These are phyloP conservation scores for Denticeps clupeoides DNA, from an alignment of 2,797 vertebrate species.

Conservation along the genomic window DNA sequence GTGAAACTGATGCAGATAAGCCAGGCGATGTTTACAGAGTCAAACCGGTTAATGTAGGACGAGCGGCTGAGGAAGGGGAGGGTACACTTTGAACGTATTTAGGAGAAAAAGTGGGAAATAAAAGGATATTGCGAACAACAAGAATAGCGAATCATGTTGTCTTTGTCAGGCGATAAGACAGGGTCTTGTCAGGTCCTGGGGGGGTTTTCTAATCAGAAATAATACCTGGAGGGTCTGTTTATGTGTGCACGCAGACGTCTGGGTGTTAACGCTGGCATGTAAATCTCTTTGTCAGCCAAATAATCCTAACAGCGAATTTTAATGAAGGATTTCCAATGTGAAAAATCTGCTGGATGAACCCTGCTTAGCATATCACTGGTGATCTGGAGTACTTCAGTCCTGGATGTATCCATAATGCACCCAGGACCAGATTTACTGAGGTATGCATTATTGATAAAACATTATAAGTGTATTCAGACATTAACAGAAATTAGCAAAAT, in stretches of 20 bases:
- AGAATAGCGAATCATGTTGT: conserved; percentile 39
- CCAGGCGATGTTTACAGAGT: conserved; percentile 46
- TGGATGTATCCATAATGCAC: no score
- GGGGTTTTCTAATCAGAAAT: conserved; percentile 70
- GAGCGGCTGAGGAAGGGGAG: conserved; percentile 18
- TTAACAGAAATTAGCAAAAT: no score
- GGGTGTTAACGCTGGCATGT: conserved; percentile 14
- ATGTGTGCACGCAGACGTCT: conserved; percentile 15
- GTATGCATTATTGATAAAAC: no score
- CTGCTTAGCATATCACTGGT: no score
- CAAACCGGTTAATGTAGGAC: conserved; percentile 35
- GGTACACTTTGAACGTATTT: conserved; percentile 46
- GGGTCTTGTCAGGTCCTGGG: conserved; percentile 58
- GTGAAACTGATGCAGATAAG: conserved; percentile 51
- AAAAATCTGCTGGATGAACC: conserved; percentile 17
- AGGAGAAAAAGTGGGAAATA: conserved; percentile 40
- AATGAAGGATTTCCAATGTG: conserved; percentile 23
- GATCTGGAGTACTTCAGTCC: no score
- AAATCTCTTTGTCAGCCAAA: conserved; percentile 26
- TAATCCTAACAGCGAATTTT: conserved; percentile 32
- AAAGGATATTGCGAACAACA: conserved; percentile 44
- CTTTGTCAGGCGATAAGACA: conserved; percentile 47
- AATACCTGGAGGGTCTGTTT: conserved; percentile 65
- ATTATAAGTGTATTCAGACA: conserved; percentile 8
- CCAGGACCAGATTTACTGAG: no score